Percentiles rank a stretch among this genome's conserved stretches.
Conservation (phyloP, 2,113 vertebrate genomes). For the Thryonomys swinderianus region DNA sequence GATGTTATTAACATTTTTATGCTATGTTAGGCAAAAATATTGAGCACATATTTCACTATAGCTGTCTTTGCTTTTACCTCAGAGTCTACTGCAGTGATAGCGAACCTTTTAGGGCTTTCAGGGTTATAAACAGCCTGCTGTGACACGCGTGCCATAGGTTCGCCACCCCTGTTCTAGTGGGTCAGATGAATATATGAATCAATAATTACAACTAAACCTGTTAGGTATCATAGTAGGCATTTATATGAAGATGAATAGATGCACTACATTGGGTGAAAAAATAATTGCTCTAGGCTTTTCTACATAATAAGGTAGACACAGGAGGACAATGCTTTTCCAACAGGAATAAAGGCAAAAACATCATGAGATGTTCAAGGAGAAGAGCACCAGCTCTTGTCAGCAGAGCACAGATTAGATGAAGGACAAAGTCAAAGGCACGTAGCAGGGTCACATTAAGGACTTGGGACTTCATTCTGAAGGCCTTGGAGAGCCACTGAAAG, state of each 20-base stretch:
- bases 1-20: background rate
- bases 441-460: background rate
- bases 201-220: slow-evolving; percentile 15
- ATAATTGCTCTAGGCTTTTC: background rate
- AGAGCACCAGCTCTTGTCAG: background rate
- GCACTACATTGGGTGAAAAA: background rate
- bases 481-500: background rate
- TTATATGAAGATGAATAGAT: slow-evolving; percentile 33
- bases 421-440: background rate
- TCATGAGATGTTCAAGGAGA: background rate
- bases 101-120: background rate
- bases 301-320: background rate
- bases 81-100: background rate
- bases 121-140: background rate
- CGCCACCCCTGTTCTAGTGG: background rate
- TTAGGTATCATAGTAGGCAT: slow-evolving; percentile 38
- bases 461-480: slow-evolving; percentile 16
- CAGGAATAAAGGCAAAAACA: slow-evolving; percentile 5
- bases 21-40: background rate
- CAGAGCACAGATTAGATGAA: background rate
- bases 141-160: background rate
- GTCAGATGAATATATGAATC: slow-evolving; percentile 21
- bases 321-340: background rate
- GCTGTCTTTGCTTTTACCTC: slow-evolving; percentile 9
- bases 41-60: background rate